Percentiles rank a stretch among this genome's conserved stretches.
These are phyloP conservation scores for Zygogramma bicolorata DNA, from an alignment of 2,888 invertebrate species.

Conservation along the genomic window DNA sequence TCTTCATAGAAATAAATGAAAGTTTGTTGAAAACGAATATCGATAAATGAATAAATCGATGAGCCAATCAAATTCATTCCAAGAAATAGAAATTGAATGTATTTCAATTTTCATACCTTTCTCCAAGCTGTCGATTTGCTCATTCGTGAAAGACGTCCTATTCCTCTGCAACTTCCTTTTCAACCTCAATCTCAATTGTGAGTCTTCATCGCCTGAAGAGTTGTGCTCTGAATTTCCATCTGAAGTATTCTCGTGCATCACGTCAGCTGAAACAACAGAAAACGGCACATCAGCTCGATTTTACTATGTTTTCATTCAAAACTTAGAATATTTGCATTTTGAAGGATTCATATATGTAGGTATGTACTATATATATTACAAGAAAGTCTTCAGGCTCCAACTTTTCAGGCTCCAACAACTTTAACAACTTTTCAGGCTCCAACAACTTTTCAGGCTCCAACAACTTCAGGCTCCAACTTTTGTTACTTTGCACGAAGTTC, in stretches of 20 bases:
- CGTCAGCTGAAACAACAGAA: slow-evolving; percentile 65
- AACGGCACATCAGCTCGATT: not conserved
- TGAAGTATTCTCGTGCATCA: slow-evolving; percentile 80
- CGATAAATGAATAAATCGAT: too few species aligned
- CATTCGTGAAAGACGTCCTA: slow-evolving; percentile 97
- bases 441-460: too few species aligned
- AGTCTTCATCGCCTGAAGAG: slow-evolving; percentile 90
- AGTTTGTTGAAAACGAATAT: too few species aligned
- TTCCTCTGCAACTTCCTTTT: slow-evolving; percentile 98
- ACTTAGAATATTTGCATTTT: not conserved
- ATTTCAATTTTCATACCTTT: slow-evolving; percentile 79
- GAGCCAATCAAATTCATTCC: not conserved
- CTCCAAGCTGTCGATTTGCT: slow-evolving; percentile 98
- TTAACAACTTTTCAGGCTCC: too few species aligned
- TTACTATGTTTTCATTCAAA: slow-evolving; percentile 8
- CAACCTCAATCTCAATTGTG: slow-evolving; percentile 90
- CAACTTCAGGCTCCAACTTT: too few species aligned
- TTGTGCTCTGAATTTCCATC: slow-evolving; percentile 93
- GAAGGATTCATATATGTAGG: too few species aligned
- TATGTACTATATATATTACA: not conserved
- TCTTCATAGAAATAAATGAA: too few species aligned
- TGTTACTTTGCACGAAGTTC: too few species aligned
- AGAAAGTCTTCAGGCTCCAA: not conserved
- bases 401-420: too few species aligned
- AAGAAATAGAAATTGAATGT: slow-evolving; percentile 12